Conservation (phyloP, 2,113 vertebrate species). For the Spea bombifrons region DNA sequence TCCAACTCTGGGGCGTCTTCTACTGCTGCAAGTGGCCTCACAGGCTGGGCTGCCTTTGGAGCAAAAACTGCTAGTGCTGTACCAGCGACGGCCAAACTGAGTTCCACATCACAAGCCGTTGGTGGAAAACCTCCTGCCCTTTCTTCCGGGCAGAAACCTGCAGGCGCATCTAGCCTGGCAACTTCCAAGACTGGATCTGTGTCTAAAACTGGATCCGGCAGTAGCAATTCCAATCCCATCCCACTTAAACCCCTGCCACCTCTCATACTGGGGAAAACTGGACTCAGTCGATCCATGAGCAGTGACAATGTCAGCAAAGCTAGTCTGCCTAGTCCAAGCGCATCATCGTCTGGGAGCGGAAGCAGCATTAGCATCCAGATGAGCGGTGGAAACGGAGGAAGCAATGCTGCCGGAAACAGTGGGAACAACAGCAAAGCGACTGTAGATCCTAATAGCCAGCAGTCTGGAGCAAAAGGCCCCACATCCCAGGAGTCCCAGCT, state of each 20-base stretch:
- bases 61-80: constrained; percentile 84
- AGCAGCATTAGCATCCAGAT: constrained; percentile 54
- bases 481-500: constrained; percentile 96
- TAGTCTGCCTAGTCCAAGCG: constrained; percentile 70
- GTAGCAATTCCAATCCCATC: constrained; percentile 61
- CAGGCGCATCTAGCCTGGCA: constrained; percentile 80
- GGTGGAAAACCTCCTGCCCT: constrained; percentile 73
- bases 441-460: constrained; percentile 54
- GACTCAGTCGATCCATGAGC: constrained; percentile 85
- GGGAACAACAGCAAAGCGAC: constrained; percentile 63
- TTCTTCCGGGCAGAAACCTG: constrained; percentile 79
- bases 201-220: constrained; percentile 71
- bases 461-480: constrained; percentile 76
- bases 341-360: constrained; percentile 58
- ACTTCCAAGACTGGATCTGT: constrained; percentile 76
- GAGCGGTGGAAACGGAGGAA: constrained; percentile 65
- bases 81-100: constrained; percentile 78
- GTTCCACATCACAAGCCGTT: constrained; percentile 67
- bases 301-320: constrained; percentile 83
- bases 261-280: constrained; percentile 88
- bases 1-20: constrained; percentile 72
- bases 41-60: constrained; percentile 94
- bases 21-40: constrained; percentile 82
- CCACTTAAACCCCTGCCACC: constrained; percentile 83
- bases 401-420: constrained; percentile 53